Evolutionary conservation across 2,888 invertebrate species (phyloP).

Genomic region (Cremastinae sp.): DNA sequence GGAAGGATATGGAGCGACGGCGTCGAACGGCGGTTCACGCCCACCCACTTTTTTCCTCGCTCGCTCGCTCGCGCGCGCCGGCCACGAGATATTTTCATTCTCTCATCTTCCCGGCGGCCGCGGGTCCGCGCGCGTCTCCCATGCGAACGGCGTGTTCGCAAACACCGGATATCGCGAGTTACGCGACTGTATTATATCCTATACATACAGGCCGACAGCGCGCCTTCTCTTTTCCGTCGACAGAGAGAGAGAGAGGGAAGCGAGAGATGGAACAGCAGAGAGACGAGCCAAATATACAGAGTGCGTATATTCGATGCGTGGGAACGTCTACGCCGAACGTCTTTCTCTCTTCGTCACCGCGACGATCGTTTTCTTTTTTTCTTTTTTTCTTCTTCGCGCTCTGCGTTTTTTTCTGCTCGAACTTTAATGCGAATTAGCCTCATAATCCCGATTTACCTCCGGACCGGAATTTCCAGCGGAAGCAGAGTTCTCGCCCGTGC

Average conservation of each 20-base stretch:
- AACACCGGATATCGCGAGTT: constrained; percentile 68
- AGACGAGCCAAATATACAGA: not conserved
- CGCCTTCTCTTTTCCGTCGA: constrained; percentile 37
- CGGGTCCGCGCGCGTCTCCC: constrained; percentile 12
- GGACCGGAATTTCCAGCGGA: too few relatives aligned
- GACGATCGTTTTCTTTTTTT: constrained; percentile 39
- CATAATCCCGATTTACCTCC: too few relatives aligned
- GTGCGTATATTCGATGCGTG: constrained; percentile 49
- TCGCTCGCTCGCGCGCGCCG: constrained; percentile 5
- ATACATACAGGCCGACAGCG: constrained; percentile 35
- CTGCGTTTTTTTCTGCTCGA: too few relatives aligned
- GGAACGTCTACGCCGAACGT: constrained; percentile 50
- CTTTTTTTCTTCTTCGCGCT: constrained; percentile 22
- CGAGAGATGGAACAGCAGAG: constrained; percentile 23
- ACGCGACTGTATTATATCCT: constrained; percentile 56
- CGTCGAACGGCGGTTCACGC: constrained; percentile 30
- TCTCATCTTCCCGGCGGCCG: constrained; percentile 44
- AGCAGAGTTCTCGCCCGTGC: too few relatives aligned
- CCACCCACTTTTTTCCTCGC: constrained; percentile 43
- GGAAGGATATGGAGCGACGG: constrained; percentile 12
- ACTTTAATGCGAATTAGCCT: too few relatives aligned
- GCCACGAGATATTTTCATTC: constrained; percentile 24
- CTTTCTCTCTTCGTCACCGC: constrained; percentile 37
- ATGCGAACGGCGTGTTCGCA: constrained; percentile 51
- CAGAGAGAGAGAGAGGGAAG: constrained; percentile 6